Percentiles rank a stretch among this genome's conserved stretches.
Conservation (phyloP, 2,113 vertebrate species). For the Mormoops blainvillei region DNA sequence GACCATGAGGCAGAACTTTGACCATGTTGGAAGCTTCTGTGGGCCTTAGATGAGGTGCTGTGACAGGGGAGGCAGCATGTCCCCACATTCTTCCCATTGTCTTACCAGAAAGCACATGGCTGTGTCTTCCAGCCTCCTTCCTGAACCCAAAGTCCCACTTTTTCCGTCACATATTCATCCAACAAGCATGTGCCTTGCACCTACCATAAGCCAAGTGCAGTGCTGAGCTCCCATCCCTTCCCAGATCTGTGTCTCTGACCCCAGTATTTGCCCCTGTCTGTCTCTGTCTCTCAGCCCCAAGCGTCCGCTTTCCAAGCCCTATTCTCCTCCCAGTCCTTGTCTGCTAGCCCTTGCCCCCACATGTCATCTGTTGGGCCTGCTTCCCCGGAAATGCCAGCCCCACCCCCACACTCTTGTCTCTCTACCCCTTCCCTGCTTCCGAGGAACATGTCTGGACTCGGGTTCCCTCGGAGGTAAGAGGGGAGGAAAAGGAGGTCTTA, state of each 20-base stretch:
- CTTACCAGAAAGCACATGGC: neutral
- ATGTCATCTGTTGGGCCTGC: neutral
- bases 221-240: neutral
- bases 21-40: neutral
- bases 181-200: neutral
- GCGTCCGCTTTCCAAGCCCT: neutral
- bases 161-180: neutral
- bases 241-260: neutral
- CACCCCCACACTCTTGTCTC: slow-evolving; percentile 59
- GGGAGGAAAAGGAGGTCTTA: neutral
- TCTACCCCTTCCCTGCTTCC: slow-evolving; percentile 60
- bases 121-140: neutral
- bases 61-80: neutral
- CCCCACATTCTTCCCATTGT: neutral
- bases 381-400: neutral
- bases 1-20: neutral
- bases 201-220: neutral
- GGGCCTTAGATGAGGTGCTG: neutral
- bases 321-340: neutral
- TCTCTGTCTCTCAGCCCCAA: neutral
- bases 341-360: neutral
- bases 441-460: slow-evolving; percentile 81
- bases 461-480: slow-evolving; percentile 87
- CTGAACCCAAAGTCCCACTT: neutral
- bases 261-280: neutral